Evolutionary conservation across 2,797 vertebrate genomes (phyloP).

Genomic region (Mastacembelus armatus): DNA sequence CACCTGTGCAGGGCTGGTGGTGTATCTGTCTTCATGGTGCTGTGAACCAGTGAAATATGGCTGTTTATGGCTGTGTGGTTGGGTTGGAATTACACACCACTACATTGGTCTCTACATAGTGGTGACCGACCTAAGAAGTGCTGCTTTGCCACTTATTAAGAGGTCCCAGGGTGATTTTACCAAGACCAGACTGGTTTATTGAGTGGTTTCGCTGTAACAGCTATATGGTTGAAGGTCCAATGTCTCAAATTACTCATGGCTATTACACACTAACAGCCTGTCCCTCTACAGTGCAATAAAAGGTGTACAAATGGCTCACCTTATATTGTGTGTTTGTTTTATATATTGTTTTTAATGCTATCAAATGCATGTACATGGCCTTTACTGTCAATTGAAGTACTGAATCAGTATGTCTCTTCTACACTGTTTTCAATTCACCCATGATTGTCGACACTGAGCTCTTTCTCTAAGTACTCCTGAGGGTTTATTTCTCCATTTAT

Average conservation of each 20-base stretch:
- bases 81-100: constrained; percentile 74
- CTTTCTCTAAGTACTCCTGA: constrained; percentile 10
- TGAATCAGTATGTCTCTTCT: constrained; percentile 25
- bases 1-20: constrained; percentile 61
- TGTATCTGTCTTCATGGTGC: constrained; percentile 44
- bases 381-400: constrained; percentile 35
- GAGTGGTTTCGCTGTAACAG: constrained; percentile 65
- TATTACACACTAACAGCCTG: constrained; percentile 57
- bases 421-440: constrained; percentile 21
- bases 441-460: constrained; percentile 8
- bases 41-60: constrained; percentile 62
- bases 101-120: constrained; percentile 54
- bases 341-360: constrained; percentile 27
- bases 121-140: too few relatives aligned
- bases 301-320: constrained; percentile 59
- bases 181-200: constrained; percentile 64
- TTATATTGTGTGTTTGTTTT: constrained; percentile 56
- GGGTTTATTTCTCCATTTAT: constrained; percentile 25
- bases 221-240: constrained; percentile 66
- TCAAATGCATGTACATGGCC: constrained; percentile 15
- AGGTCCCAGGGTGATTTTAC: constrained; percentile 65
- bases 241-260: constrained; percentile 68
- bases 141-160: constrained; percentile 69
- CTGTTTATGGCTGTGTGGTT: constrained; percentile 68
- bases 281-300: constrained; percentile 65